Evolutionary conservation across 2,797 vertebrate genomes (phyloP), one percentile per base, ranked within the genome.

Genomic region (Schizopygopsis malacanthus): DNA sequence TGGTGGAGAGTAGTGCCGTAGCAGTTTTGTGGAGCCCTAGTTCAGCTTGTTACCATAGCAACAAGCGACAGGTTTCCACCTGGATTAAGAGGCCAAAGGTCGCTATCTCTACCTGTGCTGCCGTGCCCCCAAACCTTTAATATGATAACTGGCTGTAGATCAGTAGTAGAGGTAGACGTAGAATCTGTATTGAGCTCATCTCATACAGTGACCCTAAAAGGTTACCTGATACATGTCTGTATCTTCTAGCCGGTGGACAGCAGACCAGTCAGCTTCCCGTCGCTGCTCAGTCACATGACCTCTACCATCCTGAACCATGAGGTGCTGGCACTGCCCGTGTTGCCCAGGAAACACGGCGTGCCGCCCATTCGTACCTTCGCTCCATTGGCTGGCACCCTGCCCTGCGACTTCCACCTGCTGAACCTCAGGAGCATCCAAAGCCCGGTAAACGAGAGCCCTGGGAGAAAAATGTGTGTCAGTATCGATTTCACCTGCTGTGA

Each of bases 251-350:
- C 92, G 79, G 95, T 88, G 87, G 97, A 97, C 0, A 83, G 88
- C 8, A 93, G 85, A 20, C 89, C 96, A 0, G 91, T 94, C 70
- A 98, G 97, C 94, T 99, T 97, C 93, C 98, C 97, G 0, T 99
- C 98, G 2, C 92, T 99, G 81, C 96, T 99, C 67, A 97, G 98
- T 93, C 98, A 99, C 94, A 92, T 98, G 94, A 99, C 98, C n/a
- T 97, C 95, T 2, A 59, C 95, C 93, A 87, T 96, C 88, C 93
- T 99, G 83, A 99, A 97, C 37, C 94, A 96, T 0, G 96, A 97
- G 0, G 95, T 94, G 12, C 83, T 99, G 67, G 94, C 95, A 13
- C 93, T 99, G 91, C 97, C 97, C 0, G 95, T 98, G n/a, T 91
- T 93, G 7, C 93, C 91, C 71, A 95, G 95, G 90, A 96, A 94